These are phyloP conservation scores for Pachliopta kotzebuea DNA, from an alignment of 2,888 invertebrate genomes.

Conservation along the genomic window DNA sequence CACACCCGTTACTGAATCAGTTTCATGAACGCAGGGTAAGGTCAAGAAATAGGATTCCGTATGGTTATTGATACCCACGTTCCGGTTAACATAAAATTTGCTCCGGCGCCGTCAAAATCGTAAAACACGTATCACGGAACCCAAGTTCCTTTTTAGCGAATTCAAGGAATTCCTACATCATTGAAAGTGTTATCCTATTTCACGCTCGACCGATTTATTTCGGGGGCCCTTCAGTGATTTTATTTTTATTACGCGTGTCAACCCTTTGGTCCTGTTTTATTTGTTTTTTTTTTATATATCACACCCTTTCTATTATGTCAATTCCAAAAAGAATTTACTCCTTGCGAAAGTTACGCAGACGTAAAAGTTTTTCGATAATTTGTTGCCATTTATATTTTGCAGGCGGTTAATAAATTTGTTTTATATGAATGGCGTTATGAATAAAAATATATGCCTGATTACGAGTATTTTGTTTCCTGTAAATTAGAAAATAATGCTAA, in stretches of 20 bases:
- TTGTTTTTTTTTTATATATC: slow-evolving; percentile 14
- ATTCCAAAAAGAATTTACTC: neutral
- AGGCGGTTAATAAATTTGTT: too few species aligned
- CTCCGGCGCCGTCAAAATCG: slow-evolving; percentile 14
- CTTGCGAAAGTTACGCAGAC: neutral
- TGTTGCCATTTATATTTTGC: neutral
- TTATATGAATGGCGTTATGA: too few species aligned
- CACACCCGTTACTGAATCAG: too few species aligned
- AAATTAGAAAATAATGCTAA: too few species aligned
- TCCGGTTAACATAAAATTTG: slow-evolving; percentile 12
- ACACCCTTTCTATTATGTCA: neutral
- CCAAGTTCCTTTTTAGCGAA: slow-evolving; percentile 7
- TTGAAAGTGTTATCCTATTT: slow-evolving; percentile 24
- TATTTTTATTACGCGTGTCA: slow-evolving; percentile 24
- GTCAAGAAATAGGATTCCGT: neutral
- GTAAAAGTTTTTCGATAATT: neutral
- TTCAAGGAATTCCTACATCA: slow-evolving; percentile 20
- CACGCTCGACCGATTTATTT: slow-evolving; percentile 10
- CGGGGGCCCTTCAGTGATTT: slow-evolving; percentile 20
- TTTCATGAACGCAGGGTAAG: too few species aligned
- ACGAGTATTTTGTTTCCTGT: too few species aligned
- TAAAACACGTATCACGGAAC: slow-evolving; percentile 18
- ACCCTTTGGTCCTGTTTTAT: slow-evolving; percentile 23
- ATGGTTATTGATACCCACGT: neutral
- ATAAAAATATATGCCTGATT: too few species aligned